Evolutionary conservation across 1,140 invertebrate genomes (phyloP).

Genomic region (Drosophila sechellia): DNA sequence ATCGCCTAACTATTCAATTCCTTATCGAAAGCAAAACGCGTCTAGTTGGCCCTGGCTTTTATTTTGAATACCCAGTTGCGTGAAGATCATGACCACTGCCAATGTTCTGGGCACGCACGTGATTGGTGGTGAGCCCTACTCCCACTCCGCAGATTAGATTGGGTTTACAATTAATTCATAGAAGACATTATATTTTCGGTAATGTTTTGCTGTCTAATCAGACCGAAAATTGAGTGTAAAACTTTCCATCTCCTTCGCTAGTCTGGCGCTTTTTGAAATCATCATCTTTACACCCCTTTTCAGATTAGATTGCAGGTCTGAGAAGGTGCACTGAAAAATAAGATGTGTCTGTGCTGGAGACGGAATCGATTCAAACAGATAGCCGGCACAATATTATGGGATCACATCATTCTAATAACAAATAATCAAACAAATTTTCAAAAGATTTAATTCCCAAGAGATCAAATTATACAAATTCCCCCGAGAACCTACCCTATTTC

Average conservation of each 20-base stretch:
- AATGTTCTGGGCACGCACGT: slow-evolving; percentile 4
- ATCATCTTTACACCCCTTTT: neutral
- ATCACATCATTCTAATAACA: too few relatives aligned
- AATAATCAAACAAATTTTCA: neutral
- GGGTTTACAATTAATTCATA: neutral
- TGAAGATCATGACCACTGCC: slow-evolving; percentile 8
- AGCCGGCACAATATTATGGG: too few relatives aligned
- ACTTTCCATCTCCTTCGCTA: neutral
- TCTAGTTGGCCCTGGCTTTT: neutral
- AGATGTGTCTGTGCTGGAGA: too few relatives aligned
- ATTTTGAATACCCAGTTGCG: neutral
- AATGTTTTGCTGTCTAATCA: neutral
- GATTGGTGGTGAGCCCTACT: neutral
- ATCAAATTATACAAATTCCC: too few relatives aligned
- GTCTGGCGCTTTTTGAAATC: neutral
- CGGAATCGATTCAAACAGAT: too few relatives aligned
- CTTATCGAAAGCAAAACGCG: neutral
- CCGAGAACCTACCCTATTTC: neutral
- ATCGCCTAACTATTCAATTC: neutral
- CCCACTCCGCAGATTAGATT: slow-evolving; percentile 3
- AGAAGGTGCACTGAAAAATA: neutral
- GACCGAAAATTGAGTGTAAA: neutral
- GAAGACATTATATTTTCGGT: neutral
- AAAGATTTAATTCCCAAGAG: neutral
- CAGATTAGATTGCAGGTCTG: slow-evolving; percentile 12